Conservation (phyloP, 2,888 invertebrate species). For the Julus scanicus region DNA sequence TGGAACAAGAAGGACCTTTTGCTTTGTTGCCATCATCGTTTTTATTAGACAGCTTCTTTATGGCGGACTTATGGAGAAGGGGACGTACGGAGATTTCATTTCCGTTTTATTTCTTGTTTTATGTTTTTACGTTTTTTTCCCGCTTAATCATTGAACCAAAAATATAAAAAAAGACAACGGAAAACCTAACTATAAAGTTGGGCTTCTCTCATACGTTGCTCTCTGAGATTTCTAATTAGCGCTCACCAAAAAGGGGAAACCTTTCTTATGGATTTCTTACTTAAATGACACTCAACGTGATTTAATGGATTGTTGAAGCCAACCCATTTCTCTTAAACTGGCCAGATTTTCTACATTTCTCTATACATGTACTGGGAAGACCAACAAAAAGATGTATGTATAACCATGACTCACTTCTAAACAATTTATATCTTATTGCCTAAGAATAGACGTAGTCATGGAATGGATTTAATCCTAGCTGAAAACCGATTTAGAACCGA, state of each 20-base stretch:
- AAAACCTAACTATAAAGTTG: neutral
- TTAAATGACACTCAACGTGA: neutral
- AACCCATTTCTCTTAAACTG: too few species aligned
- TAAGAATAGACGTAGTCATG: too few species aligned
- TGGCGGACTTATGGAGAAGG: neutral
- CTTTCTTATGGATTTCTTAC: neutral
- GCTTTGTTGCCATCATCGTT: neutral
- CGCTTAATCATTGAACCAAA: neutral
- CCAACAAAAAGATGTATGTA: too few species aligned
- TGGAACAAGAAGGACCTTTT: slow-evolving; percentile 27
- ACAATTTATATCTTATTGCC: too few species aligned
- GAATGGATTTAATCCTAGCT: too few species aligned
- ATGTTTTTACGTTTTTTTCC: neutral
- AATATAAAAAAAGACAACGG: neutral
- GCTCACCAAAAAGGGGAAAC: neutral
- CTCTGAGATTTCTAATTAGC: neutral
- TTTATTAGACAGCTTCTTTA: neutral
- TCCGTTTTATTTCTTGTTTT: slow-evolving; percentile 30
- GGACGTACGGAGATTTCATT: slow-evolving; percentile 12
- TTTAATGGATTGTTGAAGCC: neutral
- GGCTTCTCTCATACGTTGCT: neutral
- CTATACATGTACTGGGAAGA: too few species aligned
- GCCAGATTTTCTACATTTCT: too few species aligned
- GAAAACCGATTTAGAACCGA: too few species aligned
- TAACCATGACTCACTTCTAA: too few species aligned